Conservation (phyloP, 2,888 invertebrate genomes). For the Standfussiana lucernea region DNA sequence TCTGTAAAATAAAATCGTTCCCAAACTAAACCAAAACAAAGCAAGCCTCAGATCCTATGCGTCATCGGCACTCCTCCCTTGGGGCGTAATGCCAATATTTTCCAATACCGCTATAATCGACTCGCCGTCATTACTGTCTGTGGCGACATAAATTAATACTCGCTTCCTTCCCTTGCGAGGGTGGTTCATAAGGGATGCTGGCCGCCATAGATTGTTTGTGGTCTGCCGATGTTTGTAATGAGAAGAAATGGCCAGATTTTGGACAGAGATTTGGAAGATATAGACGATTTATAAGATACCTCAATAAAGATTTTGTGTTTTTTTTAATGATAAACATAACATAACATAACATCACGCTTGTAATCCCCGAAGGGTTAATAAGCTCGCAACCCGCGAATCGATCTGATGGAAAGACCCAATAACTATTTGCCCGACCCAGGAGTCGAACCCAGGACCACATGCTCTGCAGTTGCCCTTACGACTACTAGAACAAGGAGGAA, state of each 20-base stretch:
- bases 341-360: too few species aligned
- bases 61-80: constrained; percentile 60
- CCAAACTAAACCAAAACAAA: constrained; percentile 20
- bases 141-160: constrained; percentile 89
- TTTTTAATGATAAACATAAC: too few species aligned
- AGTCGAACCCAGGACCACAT: too few species aligned
- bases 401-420: too few species aligned
- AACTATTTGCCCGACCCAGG: too few species aligned
- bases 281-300: too few species aligned
- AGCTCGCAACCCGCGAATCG: too few species aligned
- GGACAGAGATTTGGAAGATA: not conserved
- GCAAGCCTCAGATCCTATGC: constrained; percentile 5
- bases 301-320: too few species aligned
- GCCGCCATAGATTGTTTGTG: constrained; percentile 66
- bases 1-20: not conserved
- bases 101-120: constrained; percentile 88
- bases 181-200: constrained; percentile 56
- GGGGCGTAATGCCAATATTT: constrained; percentile 83
- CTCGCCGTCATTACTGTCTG: constrained; percentile 86
- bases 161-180: constrained; percentile 71
- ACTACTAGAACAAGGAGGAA: too few species aligned
- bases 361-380: too few species aligned
- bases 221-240: constrained; percentile 31
- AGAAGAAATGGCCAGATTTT: constrained; percentile 28
- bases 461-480: too few species aligned